Percentiles rank a stretch among this genome's conserved stretches.
These are phyloP conservation scores for Tarsius wallacei DNA, from an alignment of 2,797 vertebrate species.

Conservation along the genomic window DNA sequence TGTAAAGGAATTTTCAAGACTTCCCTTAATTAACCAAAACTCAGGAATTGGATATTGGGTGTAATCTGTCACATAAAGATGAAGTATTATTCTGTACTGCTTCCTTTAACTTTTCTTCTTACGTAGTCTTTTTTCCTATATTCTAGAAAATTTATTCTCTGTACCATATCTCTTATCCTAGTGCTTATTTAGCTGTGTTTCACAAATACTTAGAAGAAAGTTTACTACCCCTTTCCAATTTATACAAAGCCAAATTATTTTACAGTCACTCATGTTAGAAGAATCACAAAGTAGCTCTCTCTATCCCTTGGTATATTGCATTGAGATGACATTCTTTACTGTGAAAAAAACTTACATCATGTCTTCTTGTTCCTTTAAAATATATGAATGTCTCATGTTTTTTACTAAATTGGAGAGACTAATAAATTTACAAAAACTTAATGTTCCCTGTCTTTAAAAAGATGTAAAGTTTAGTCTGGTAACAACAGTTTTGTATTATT, in stretches of 20 bases:
- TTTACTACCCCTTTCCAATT: neutral
- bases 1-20: neutral
- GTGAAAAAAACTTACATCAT: neutral
- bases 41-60: neutral
- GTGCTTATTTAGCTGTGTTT: neutral
- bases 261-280: neutral
- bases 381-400: neutral
- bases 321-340: neutral
- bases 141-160: neutral
- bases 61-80: neutral
- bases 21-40: neutral
- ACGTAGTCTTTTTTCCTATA: neutral
- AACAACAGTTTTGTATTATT: neutral
- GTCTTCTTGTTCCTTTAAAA: neutral
- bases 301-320: neutral
- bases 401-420: neutral
- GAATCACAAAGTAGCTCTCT: neutral
- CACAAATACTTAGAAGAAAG: neutral
- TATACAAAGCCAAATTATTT: neutral
- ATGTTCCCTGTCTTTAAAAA: neutral
- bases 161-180: neutral
- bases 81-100: neutral
- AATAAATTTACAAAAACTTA: neutral
- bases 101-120: neutral
- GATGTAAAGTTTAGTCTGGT: neutral